Conservation (phyloP, 2,888 invertebrate genomes). For the Diadegma fenestrale region DNA sequence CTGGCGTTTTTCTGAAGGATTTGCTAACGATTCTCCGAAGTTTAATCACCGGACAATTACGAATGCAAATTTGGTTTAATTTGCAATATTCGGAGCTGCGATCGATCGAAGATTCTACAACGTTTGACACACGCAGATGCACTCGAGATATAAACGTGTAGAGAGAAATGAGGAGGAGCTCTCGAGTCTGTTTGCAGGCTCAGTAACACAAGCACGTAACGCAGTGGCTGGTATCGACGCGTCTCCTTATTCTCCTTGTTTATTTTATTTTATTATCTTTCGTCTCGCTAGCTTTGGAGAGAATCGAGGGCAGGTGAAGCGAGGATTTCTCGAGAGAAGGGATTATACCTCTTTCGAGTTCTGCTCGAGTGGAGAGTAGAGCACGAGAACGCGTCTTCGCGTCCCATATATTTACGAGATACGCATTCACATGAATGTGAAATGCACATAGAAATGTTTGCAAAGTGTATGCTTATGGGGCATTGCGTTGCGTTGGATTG, state of each 20-base stretch:
- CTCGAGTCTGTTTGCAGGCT: slow-evolving; percentile 29
- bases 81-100: slow-evolving; percentile 14
- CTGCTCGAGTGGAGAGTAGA: slow-evolving; percentile 52
- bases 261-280: slow-evolving; percentile 26
- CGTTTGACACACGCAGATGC: not conserved
- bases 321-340: slow-evolving; percentile 22
- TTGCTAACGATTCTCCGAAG: slow-evolving; percentile 6
- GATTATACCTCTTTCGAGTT: slow-evolving; percentile 41
- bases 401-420: slow-evolving; percentile 14
- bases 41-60: slow-evolving; percentile 28
- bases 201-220: slow-evolving; percentile 61
- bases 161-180: slow-evolving; percentile 24
- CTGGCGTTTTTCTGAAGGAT: slow-evolving; percentile 14
- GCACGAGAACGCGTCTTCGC: slow-evolving; percentile 43
- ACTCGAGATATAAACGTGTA: not conserved
- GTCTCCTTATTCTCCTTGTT: slow-evolving; percentile 27
- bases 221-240: slow-evolving; percentile 42
- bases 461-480: slow-evolving; percentile 36
- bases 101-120: slow-evolving; percentile 6
- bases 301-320: slow-evolving; percentile 14
- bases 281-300: slow-evolving; percentile 32
- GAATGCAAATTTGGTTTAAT: slow-evolving; percentile 21
- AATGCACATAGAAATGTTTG: not conserved
- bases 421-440: slow-evolving; percentile 3
- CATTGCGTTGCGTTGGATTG: slow-evolving; percentile 48